Percentiles rank a stretch among this genome's conserved stretches.
Conservation (phyloP, 2,113 vertebrate species). For the Daubentonia madagascariensis region DNA sequence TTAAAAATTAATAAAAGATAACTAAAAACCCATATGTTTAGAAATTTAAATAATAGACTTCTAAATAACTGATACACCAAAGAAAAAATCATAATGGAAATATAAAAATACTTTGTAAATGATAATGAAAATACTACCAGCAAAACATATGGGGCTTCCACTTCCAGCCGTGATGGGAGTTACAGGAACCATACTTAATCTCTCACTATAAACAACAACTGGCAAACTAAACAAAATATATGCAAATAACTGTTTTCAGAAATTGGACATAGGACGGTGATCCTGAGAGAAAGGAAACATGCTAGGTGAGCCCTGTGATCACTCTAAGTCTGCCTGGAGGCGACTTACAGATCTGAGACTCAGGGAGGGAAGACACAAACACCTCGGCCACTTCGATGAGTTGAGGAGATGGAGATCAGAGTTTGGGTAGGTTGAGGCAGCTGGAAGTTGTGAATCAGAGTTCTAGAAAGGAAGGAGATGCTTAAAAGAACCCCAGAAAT, state of each 20-base stretch:
- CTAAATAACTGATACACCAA: not conserved
- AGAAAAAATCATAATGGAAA: not conserved
- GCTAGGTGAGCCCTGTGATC: not conserved
- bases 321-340: not conserved
- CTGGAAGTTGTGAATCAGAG: not conserved
- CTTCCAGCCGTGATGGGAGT: not conserved
- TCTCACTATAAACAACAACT: not conserved
- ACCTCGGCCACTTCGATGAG: not conserved
- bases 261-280: rapidly evolving
- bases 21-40: not conserved
- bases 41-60: not conserved
- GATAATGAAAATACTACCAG: not conserved
- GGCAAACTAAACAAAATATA: rapidly evolving
- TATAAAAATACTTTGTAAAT: not conserved
- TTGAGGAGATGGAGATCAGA: not conserved
- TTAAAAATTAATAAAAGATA: not conserved
- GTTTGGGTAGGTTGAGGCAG: too few relatives aligned
- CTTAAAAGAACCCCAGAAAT: not conserved
- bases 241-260: not conserved
- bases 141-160: not conserved
- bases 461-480: not conserved
- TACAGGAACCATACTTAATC: too few relatives aligned
- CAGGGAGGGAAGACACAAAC: too few relatives aligned
- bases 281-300: not conserved
- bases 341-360: too few relatives aligned